Conservation (phyloP, 2,113 vertebrate genomes). For the Phalacrocorax carbo region DNA sequence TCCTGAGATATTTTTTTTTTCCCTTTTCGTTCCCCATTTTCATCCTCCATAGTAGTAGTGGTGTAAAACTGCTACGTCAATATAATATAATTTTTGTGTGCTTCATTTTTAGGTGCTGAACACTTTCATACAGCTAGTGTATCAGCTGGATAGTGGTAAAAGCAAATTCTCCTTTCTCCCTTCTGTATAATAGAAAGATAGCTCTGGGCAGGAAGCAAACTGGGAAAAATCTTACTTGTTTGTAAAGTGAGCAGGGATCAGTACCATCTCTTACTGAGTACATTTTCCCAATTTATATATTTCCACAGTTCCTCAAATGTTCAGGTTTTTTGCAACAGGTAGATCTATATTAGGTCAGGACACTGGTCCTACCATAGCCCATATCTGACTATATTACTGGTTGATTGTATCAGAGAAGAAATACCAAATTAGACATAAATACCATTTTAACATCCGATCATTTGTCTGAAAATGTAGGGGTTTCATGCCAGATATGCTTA, state of each 20-base stretch:
- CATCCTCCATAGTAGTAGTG: not conserved
- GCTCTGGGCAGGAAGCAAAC: not conserved
- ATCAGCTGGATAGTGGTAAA: not conserved
- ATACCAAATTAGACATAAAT: not conserved
- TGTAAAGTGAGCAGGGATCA: not conserved
- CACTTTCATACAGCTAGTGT: not conserved
- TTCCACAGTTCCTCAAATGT: not conserved
- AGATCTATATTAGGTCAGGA: not conserved
- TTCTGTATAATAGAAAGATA: not conserved
- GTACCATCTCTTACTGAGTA: not conserved
- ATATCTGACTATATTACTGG: rapidly evolving
- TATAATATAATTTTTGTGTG: not conserved
- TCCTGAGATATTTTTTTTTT: not conserved
- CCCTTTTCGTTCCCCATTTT: not conserved
- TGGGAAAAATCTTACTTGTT: not conserved
- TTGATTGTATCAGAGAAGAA: not conserved
- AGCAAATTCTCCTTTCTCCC: not conserved
- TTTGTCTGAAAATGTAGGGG: not conserved
- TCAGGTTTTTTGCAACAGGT: not conserved
- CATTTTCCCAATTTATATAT: not conserved
- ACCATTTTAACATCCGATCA: not conserved
- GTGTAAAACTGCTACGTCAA: not conserved
- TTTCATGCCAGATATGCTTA: not conserved
- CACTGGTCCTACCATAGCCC: not conserved
- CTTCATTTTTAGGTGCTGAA: not conserved